These are phyloP conservation scores for Drosophila fungiperda DNA, from an alignment of 2,888 invertebrate genomes.

Conservation along the genomic window DNA sequence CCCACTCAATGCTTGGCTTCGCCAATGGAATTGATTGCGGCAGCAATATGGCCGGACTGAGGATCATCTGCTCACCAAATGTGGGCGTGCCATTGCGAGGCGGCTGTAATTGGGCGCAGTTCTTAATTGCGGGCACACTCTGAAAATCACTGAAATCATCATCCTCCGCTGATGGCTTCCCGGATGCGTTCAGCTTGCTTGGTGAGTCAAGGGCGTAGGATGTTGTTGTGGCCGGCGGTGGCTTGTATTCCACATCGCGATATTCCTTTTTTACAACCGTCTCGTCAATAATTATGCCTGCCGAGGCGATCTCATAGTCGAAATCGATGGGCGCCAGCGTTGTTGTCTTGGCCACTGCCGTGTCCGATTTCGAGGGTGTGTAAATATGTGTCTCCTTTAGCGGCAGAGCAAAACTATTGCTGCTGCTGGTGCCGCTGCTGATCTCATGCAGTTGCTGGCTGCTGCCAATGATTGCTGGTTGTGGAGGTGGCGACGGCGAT, in stretches of 20 bases:
- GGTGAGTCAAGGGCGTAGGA: slow-evolving; percentile 72
- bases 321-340: slow-evolving; percentile 82
- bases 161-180: slow-evolving; percentile 68
- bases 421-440: slow-evolving; percentile 71
- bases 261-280: slow-evolving; percentile 85
- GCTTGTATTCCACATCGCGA: slow-evolving; percentile 85
- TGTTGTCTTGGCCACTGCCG: slow-evolving; percentile 70
- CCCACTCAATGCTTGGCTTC: slow-evolving; percentile 86
- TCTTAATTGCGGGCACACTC: slow-evolving; percentile 75
- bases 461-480: slow-evolving; percentile 15
- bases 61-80: slow-evolving; percentile 81
- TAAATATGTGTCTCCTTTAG: slow-evolving; percentile 85
- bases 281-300: slow-evolving; percentile 84
- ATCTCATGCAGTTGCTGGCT: slow-evolving; percentile 45
- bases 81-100: slow-evolving; percentile 71
- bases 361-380: slow-evolving; percentile 83
- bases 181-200: slow-evolving; percentile 26
- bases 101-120: slow-evolving; percentile 38
- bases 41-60: slow-evolving; percentile 83
- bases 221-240: slow-evolving; percentile 49
- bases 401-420: slow-evolving; percentile 81
- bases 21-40: slow-evolving; percentile 81
- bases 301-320: slow-evolving; percentile 84
- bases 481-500: slow-evolving; percentile 8
- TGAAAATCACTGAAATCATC: slow-evolving; percentile 86